phyloP scores from a whole-genome alignment of 2,888 invertebrate species.

The Phengaris alcon region DNA sequence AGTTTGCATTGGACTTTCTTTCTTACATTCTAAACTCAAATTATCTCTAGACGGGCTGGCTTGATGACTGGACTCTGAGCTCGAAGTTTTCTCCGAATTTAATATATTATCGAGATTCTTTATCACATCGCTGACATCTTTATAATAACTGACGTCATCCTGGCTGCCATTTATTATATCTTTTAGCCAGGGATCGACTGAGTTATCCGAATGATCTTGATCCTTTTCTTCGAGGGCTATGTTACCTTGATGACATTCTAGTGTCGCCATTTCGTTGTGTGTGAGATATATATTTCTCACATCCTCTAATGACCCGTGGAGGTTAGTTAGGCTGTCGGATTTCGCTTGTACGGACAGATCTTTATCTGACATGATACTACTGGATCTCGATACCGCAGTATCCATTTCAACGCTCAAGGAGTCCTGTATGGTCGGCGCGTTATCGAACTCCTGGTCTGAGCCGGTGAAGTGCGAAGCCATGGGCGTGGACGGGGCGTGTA shows the following conservation, averaged over 20 bases:
- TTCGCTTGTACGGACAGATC: constrained; percentile 66
- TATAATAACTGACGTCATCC: constrained; percentile 80
- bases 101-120: constrained; percentile 82
- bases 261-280: constrained; percentile 63
- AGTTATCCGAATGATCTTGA: constrained; percentile 63
- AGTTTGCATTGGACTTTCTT: constrained; percentile 64
- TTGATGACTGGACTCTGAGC: constrained; percentile 79
- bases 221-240: constrained; percentile 59
- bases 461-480: constrained; percentile 57
- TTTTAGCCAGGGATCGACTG: constrained; percentile 81
- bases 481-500: constrained; percentile 66
- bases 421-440: constrained; percentile 51
- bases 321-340: constrained; percentile 81
- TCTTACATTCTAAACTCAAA: constrained; percentile 70
- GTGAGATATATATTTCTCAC: constrained; percentile 72
- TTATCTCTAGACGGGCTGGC: constrained; percentile 76
- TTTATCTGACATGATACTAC: constrained; percentile 68
- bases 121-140: constrained; percentile 81
- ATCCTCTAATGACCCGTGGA: constrained; percentile 85
- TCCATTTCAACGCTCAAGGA: constrained; percentile 62
- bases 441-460: constrained; percentile 57
- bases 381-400: constrained; percentile 64
- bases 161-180: constrained; percentile 79
- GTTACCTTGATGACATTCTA: constrained; percentile 70
- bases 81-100: constrained; percentile 80